Evolutionary conservation across 2,797 vertebrate genomes (phyloP).

Genomic region (Dallia pectoralis): DNA sequence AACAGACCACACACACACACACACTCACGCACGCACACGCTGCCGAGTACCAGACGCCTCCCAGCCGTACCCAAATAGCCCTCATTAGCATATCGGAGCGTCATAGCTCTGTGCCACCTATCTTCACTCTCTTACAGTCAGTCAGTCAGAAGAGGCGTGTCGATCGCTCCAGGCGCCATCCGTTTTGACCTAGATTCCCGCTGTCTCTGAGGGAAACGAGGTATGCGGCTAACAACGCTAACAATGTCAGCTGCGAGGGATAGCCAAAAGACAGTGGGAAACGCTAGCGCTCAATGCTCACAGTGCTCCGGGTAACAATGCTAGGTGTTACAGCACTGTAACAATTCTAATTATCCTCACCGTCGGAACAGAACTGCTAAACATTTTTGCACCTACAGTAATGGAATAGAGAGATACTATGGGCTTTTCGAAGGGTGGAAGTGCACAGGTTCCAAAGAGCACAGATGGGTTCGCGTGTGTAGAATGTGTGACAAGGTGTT

Average conservation of each 20-base stretch:
- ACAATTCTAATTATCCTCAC: background rate
- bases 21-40: background rate
- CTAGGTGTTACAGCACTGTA: background rate
- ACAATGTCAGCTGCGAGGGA: conserved; percentile 8
- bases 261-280: background rate
- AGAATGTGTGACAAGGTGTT: conserved; percentile 29
- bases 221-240: background rate
- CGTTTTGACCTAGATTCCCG: conserved; percentile 63
- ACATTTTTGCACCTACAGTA: background rate
- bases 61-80: conserved; percentile 16
- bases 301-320: conserved; percentile 14
- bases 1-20: background rate
- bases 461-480: conserved; percentile 10
- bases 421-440: background rate
- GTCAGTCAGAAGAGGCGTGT: conserved; percentile 37
- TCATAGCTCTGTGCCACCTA: background rate
- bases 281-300: background rate
- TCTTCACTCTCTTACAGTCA: background rate
- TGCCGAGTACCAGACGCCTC: conserved; percentile 14
- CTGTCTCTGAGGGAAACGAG: conserved; percentile 26
- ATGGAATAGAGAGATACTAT: background rate
- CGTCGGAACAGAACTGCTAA: background rate
- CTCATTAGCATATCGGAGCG: conserved; percentile 1
- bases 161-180: conserved; percentile 30
- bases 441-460: background rate